Conservation (phyloP, 1,140 invertebrate genomes). For the Drosophila albomicans region DNA sequence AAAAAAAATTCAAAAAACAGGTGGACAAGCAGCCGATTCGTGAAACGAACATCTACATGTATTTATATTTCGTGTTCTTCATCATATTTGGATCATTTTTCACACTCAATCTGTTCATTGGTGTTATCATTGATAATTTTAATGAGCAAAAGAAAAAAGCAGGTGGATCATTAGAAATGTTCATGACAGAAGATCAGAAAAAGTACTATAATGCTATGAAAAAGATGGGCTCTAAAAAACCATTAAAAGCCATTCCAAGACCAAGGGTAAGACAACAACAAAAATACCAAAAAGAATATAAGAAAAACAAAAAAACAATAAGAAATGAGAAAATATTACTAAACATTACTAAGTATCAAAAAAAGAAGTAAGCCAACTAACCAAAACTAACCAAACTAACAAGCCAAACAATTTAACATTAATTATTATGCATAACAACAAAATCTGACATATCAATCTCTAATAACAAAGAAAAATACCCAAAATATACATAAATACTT, state of each 20-base stretch:
- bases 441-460: slow-evolving; percentile 16
- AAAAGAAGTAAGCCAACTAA: slow-evolving; percentile 27
- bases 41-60: slow-evolving; percentile 98
- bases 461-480: slow-evolving; percentile 22
- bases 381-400: slow-evolving; percentile 22
- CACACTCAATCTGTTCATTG: slow-evolving; percentile 98
- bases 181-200: slow-evolving; percentile 99
- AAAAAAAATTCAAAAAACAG: slow-evolving; percentile 86
- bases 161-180: slow-evolving; percentile 99
- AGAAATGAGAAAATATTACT: slow-evolving; percentile 16
- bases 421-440: slow-evolving; percentile 25
- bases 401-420: slow-evolving; percentile 18
- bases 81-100: slow-evolving; percentile 99
- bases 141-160: slow-evolving; percentile 99
- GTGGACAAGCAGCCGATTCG: slow-evolving; percentile 94
- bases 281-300: slow-evolving; percentile 47
- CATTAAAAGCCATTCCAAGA: slow-evolving; percentile 98
- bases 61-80: slow-evolving; percentile 99
- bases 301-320: slow-evolving; percentile 33
- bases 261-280: slow-evolving; percentile 91
- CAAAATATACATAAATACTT: not conserved
- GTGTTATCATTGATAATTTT: slow-evolving; percentile 99
- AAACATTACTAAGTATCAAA: slow-evolving; percentile 37
- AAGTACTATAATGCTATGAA: slow-evolving; percentile 99
- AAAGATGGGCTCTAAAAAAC: slow-evolving; percentile 99